Base-by-base conservation (phyloP, 2,113 vertebrate species). In the Vireo altiloquus region DNA sequence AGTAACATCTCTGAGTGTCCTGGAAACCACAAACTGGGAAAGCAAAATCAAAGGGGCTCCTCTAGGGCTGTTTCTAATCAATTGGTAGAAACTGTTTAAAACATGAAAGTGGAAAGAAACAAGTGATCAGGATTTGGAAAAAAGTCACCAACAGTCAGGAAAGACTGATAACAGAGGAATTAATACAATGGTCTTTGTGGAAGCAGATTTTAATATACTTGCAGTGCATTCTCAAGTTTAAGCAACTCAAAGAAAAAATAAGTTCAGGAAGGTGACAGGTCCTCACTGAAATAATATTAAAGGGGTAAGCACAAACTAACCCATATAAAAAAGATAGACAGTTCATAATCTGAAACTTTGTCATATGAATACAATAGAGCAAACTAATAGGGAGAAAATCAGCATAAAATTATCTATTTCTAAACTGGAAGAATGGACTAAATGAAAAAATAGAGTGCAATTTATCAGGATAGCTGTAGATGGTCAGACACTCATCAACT, bases 221-320 rank as follows among this genome's bases (percentile, higher is more conserved):
- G 31, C 37, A 76, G 33, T 60, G 17, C 35, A 79, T 53, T 87
- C 46, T 86, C 76, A 86, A 83, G 25, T 60, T 20, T 20, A 92
- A 76, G 31, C 10, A 17, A 49, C 52, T 56, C 13, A 78, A 57
- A 35, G 7, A 17, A 91, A 90, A 95, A 84, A 28, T 40, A 81
- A 90, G 47, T 71, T 88, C 64, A 91, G n/a, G 46, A n/a, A 94
- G 91, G 52, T 54, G 39, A 74, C 50, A 92, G 25, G 42, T 84
- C 54, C 68, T 89, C 68, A 87, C n/a, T 74, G 72, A 96, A 92
- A 91, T 42, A 72, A 65, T 63, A 63, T 74, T 81, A 92, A 92
- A 75, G 72, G 47, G 56, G 74, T 6, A 90, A 69, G 37, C 49
- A 80, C 56, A 87, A 81, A 84, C 31, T 87, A 78, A 91, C 44